Evolutionary conservation across 2,797 vertebrate species (phyloP).

Genomic region (Crenuchus spilurus): DNA sequence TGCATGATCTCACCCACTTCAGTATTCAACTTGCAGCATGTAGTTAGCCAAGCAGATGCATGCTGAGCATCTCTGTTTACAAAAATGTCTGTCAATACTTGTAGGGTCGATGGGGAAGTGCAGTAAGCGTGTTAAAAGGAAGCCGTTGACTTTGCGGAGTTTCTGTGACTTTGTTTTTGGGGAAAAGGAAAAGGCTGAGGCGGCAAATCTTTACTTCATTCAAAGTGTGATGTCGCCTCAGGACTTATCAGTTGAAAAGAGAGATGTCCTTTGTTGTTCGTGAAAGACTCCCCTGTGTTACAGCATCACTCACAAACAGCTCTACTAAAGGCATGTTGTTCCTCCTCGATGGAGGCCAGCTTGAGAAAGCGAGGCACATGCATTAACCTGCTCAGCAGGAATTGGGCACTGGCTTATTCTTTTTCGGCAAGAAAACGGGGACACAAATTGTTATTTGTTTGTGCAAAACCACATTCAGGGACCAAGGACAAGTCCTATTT

Average conservation of each 20-base stretch:
- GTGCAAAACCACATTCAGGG: constrained; percentile 1
- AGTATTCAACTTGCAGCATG: neutral
- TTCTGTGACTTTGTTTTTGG: constrained; percentile 42
- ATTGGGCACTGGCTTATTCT: constrained; percentile 2
- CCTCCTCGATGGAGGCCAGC: constrained; percentile 7
- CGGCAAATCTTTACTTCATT: constrained; percentile 49
- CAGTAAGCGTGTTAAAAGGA: constrained; percentile 22
- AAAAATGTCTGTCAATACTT: constrained; percentile 4
- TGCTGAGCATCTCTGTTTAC: constrained; percentile 23
- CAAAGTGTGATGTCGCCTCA: constrained; percentile 45
- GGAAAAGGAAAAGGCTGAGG: constrained; percentile 41
- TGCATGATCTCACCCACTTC: neutral
- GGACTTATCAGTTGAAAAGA: constrained; percentile 54
- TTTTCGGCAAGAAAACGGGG: neutral
- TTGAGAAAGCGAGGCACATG: neutral
- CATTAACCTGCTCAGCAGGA: constrained; percentile 23
- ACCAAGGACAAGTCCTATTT: constrained; percentile 8
- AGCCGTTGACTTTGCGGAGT: constrained; percentile 42
- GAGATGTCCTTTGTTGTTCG: constrained; percentile 52
- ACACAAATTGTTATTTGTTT: constrained; percentile 15
- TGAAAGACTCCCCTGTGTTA: constrained; percentile 47
- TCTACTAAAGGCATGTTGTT: constrained; percentile 49
- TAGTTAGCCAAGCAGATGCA: neutral
- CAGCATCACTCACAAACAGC: constrained; percentile 10
- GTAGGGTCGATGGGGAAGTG: constrained; percentile 8